Evolutionary conservation across 1,140 invertebrate genomes (phyloP).

Genomic region (Meloidogyne hapla): DNA sequence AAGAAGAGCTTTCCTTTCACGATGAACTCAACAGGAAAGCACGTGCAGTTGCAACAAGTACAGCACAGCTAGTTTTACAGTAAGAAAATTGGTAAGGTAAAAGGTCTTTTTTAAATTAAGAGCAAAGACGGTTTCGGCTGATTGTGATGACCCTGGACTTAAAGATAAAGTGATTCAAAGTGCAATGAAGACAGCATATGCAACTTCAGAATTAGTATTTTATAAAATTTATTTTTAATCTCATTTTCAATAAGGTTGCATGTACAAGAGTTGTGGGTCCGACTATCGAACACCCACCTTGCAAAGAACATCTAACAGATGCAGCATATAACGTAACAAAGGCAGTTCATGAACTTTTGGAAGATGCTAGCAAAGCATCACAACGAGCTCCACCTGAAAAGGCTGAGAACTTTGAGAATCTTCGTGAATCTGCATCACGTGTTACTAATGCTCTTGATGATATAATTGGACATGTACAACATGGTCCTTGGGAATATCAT

Average conservation of each 20-base stretch:
- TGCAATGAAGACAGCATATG: conserved; percentile 69
- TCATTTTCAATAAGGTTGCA: conserved; percentile 91
- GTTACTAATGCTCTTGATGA: conserved; percentile 83
- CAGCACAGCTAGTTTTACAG: conserved; percentile 76
- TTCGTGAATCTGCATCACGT: conserved; percentile 79
- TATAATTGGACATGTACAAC: conserved; percentile 83
- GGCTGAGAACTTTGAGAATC: conserved; percentile 73
- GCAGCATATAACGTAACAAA: conserved; percentile 83
- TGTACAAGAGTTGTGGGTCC: conserved; percentile 83
- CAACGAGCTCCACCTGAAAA: conserved; percentile 50
- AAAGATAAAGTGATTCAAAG: conserved; percentile 73
- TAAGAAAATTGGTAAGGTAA: background rate
- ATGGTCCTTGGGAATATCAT: conserved; percentile 60
- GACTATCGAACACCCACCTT: conserved; percentile 81
- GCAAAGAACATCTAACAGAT: conserved; percentile 86
- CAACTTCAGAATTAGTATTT: background rate
- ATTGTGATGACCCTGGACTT: conserved; percentile 72
- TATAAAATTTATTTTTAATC: conserved; percentile 88
- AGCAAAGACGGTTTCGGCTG: conserved; percentile 72
- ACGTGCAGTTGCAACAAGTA: conserved; percentile 59
- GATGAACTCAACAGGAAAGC: conserved; percentile 59
- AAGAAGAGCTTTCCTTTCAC: conserved; percentile 69
- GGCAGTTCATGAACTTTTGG: conserved; percentile 85
- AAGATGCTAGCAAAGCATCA: conserved; percentile 75
- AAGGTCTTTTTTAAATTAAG: conserved; percentile 38